Evolutionary conservation across 2,888 invertebrate species (phyloP).

Genomic region (Orthosia gracilis): DNA sequence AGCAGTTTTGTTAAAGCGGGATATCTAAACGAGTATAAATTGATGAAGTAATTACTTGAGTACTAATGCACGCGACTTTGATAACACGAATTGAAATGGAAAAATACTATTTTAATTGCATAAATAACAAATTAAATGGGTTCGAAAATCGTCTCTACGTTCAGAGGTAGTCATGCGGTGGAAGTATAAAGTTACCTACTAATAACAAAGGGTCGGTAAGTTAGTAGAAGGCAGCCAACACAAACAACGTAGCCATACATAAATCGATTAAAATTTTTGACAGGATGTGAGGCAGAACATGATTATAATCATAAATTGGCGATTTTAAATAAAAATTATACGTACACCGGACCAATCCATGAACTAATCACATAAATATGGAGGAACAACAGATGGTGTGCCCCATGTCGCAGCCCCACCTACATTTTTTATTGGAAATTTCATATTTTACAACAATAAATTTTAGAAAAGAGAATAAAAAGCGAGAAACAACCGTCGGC

Average conservation of each 20-base stretch:
- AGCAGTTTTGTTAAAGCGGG: constrained; percentile 40
- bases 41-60: constrained; percentile 48
- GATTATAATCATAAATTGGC: constrained; percentile 86
- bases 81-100: constrained; percentile 47
- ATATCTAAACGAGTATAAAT: constrained; percentile 52
- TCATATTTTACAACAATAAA: constrained; percentile 86
- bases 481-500: constrained; percentile 78
- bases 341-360: constrained; percentile 79
- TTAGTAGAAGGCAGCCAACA: constrained; percentile 48
- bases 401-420: constrained; percentile 76
- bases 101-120: constrained; percentile 43
- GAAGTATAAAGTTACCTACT: constrained; percentile 38
- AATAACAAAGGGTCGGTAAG: constrained; percentile 48
- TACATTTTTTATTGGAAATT: constrained; percentile 80
- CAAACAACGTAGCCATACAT: constrained; percentile 60
- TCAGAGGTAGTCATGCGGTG: constrained; percentile 48
- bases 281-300: constrained; percentile 71
- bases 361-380: constrained; percentile 88
- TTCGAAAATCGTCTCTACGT: constrained; percentile 19
- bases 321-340: constrained; percentile 86
- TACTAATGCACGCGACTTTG: constrained; percentile 31
- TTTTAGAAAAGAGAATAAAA: constrained; percentile 80
- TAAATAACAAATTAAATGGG: constrained; percentile 46
- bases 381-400: constrained; percentile 85
- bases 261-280: constrained; percentile 69